These are phyloP conservation scores for Ooceraea biroi DNA, from an alignment of 1,140 invertebrate genomes.

Conservation along the genomic window DNA sequence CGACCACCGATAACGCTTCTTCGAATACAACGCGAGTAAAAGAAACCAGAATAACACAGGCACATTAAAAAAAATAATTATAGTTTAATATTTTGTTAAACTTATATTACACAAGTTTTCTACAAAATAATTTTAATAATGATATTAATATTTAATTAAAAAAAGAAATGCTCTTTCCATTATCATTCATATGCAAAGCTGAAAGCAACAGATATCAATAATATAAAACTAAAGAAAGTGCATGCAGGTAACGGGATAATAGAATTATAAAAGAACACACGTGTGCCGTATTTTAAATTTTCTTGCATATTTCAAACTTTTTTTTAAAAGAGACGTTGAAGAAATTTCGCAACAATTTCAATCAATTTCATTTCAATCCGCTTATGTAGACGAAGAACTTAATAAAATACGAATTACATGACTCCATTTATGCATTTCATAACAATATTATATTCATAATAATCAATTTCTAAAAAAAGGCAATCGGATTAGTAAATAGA, in stretches of 20 bases:
- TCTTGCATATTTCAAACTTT: no score
- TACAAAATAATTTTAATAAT: no score
- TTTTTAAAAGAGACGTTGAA: no score
- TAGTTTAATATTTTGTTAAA: not conserved
- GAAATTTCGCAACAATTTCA: no score
- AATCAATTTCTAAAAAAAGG: no score
- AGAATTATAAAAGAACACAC: constrained; percentile 28
- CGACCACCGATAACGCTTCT: constrained; percentile 19
- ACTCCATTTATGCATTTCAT: no score
- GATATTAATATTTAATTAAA: no score
- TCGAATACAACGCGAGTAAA: not conserved
- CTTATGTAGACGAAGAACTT: no score
- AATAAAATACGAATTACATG: no score
- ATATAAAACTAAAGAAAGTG: not conserved
- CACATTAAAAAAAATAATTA: not conserved
- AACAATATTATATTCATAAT: no score
- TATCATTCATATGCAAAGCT: constrained; percentile 43
- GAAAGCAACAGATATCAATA: constrained; percentile 24
- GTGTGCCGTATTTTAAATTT: constrained; percentile 33
- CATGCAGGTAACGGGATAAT: constrained; percentile 8
- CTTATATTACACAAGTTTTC: not conserved
- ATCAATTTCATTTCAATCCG: no score
- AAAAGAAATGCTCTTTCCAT: constrained; percentile 37
- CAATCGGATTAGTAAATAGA: no score
- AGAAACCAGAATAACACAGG: not conserved